Evolutionary conservation across 2,888 invertebrate genomes (phyloP).

Genomic region (Lasioglossum villosulum): DNA sequence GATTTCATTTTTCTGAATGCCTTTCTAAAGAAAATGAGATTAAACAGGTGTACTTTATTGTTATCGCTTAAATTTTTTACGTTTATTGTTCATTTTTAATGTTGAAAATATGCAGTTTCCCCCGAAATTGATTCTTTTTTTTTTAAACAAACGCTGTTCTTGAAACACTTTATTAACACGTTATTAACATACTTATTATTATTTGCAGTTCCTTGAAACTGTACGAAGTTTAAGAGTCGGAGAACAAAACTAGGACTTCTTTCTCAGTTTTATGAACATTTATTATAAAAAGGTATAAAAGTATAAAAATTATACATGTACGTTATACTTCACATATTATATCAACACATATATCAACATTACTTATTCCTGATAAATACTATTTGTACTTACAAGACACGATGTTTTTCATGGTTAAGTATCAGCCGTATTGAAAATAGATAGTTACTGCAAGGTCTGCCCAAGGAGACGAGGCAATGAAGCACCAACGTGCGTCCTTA

Average conservation of each 20-base stretch:
- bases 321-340: neutral
- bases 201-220: neutral
- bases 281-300: conserved; percentile 47
- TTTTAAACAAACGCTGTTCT: too few relatives aligned
- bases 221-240: neutral
- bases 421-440: neutral
- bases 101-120: too few relatives aligned
- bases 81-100: too few relatives aligned
- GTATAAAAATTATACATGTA: conserved; percentile 20
- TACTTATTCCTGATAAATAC: conserved; percentile 11
- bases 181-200: too few relatives aligned
- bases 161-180: too few relatives aligned
- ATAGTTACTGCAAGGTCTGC: neutral
- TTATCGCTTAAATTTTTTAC: too few relatives aligned
- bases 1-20: too few relatives aligned
- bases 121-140: too few relatives aligned
- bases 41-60: too few relatives aligned
- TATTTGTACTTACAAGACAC: neutral
- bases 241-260: neutral
- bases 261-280: conserved; percentile 23
- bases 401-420: neutral
- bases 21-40: too few relatives aligned
- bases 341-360: neutral
- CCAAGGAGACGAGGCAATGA: neutral
- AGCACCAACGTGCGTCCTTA: neutral